Evolutionary conservation across 2,113 vertebrate genomes (phyloP), one percentile per base, ranked within the genome.

Genomic region (Caranx melampygus): DNA sequence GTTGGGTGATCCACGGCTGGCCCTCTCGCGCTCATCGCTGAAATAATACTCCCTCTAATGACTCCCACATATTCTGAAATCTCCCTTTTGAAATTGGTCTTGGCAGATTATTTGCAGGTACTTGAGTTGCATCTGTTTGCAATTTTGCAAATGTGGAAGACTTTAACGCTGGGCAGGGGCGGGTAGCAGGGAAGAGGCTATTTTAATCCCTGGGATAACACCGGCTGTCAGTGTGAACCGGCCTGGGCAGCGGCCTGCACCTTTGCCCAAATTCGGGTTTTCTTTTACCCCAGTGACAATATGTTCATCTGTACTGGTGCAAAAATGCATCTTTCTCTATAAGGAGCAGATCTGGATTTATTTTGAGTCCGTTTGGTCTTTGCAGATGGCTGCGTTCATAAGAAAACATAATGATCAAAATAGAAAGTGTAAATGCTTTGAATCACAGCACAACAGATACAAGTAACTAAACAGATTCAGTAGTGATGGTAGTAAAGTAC

Each of bases 81-180:
- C 98, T 99, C 97, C 97, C 97, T 99, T 99, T 99, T 98, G 97
- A 99, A 99, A 99, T 98, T 97, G 98, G 97, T 98, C 97, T 99
- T 99, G 98, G 98, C 98, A 99, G 97, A 98, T 99, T 98, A 98
- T 99, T 98, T 98, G 97, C 98, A 99, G 98, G 98, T 99, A 99
- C 98, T 99, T 99, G 97, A 99, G 97, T 96, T 98, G 97, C 98
- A 99, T 99, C 98, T 99, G 98, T 99, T 99, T 99, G 98, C 97
- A 99, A 99, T 99, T 99, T 99, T 96, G 97, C 96, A 98, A 98
- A 98, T 96, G 97, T 97, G 95, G 97, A 97, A 97, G 97, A 97
- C 97, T 99, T 97, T 98, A 98, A 98, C 97, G 96, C 96, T 92
- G 95, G 96, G 95, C 96, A 83, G 89, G 85, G 79, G 85, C 78